phyloP scores from a whole-genome alignment of 2,113 vertebrate species.

The Ameiurus melas region DNA sequence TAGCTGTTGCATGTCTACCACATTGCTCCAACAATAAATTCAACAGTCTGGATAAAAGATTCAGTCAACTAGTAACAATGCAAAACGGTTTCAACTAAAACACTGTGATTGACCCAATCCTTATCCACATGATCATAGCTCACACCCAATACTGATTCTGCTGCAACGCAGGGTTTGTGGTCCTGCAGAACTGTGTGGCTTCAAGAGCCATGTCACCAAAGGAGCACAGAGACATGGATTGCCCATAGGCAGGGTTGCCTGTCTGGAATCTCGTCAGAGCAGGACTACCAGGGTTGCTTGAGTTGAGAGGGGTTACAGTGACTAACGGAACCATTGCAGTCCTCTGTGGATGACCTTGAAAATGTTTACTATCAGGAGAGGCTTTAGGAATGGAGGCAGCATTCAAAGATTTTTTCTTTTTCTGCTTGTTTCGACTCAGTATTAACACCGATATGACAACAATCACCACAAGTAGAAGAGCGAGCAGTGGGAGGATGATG shows the following conservation, averaged over 20 bases:
- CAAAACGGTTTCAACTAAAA: neutral
- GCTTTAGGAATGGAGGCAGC: conserved; percentile 48
- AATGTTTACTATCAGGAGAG: conserved; percentile 47
- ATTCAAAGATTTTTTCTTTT: conserved; percentile 69
- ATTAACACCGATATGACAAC: conserved; percentile 69
- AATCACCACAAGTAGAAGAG: conserved; percentile 74
- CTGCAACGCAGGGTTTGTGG: conserved; percentile 78
- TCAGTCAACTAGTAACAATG: neutral
- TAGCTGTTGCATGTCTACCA: neutral
- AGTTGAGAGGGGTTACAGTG: conserved; percentile 79
- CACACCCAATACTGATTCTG: conserved; percentile 90
- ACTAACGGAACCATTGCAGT: conserved; percentile 76
- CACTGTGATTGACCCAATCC: neutral
- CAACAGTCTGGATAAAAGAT: neutral
- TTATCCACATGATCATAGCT: conserved; percentile 30
- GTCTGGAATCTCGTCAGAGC: conserved; percentile 51
- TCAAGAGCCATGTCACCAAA: conserved; percentile 75
- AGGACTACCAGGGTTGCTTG: conserved; percentile 60
- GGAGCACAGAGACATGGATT: conserved; percentile 64
- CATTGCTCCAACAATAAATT: neutral
- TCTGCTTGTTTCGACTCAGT: conserved; percentile 69
- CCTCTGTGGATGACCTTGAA: conserved; percentile 64
- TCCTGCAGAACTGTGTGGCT: conserved; percentile 74
- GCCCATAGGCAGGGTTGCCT: conserved; percentile 48
- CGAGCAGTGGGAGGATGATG: conserved; percentile 75